Evolutionary conservation across 2,797 vertebrate genomes (phyloP).

Genomic region (Vespertilio murinus): DNA sequence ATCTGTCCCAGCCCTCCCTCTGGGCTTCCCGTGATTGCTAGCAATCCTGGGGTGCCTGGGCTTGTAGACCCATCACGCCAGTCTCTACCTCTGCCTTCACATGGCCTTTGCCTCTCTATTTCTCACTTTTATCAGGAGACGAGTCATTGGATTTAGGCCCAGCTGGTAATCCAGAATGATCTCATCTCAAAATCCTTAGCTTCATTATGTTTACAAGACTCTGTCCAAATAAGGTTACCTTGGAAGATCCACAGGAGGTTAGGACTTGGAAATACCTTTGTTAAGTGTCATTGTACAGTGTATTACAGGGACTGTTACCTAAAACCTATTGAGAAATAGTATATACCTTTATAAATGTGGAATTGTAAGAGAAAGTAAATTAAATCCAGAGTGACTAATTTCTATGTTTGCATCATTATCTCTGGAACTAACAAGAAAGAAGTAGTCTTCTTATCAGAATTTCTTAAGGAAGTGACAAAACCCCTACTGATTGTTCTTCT

Average conservation of each 20-base stretch:
- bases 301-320: not conserved
- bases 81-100: not conserved
- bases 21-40: not conserved
- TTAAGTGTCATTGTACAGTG: not conserved
- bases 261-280: not conserved
- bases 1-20: rapidly evolving
- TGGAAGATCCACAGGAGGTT: rapidly evolving
- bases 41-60: not conserved
- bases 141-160: not conserved
- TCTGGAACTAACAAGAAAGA: slow-evolving; percentile 18
- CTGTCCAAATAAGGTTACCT: not conserved
- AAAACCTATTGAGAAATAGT: slow-evolving; percentile 44
- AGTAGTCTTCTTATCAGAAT: not conserved
- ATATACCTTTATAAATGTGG: slow-evolving; percentile 22
- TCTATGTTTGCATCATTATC: not conserved
- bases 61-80: too few relatives aligned
- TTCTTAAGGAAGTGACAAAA: not conserved
- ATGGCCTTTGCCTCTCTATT: not conserved
- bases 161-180: not conserved
- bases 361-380: not conserved
- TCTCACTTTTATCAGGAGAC: not conserved
- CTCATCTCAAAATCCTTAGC: not conserved
- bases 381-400: not conserved
- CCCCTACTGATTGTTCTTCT: not conserved
- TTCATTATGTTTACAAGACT: not conserved